phyloP scores from a whole-genome alignment of 2,797 vertebrate genomes.

The Orientallactaga sibirica region DNA sequence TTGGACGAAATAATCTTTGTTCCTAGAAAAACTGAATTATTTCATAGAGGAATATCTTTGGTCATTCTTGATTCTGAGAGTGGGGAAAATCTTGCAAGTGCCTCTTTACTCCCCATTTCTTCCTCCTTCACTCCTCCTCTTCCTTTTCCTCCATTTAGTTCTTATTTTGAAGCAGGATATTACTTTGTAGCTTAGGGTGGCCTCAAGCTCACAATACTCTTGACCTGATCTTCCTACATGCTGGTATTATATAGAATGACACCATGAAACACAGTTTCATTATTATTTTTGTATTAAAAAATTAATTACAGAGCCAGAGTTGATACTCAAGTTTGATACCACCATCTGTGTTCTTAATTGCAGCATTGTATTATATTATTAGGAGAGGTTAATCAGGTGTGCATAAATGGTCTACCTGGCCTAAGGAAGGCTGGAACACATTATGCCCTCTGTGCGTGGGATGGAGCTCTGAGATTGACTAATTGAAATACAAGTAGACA shows the following conservation, averaged over 20 bases:
- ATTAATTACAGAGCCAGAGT: background rate
- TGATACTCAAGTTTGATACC: background rate
- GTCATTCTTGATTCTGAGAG: constrained; percentile 45
- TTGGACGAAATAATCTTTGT: constrained; percentile 24
- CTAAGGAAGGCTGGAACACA: background rate
- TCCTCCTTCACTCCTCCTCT: too few species aligned
- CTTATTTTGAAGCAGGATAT: background rate
- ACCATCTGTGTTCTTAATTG: background rate
- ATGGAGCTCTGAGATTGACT: background rate
- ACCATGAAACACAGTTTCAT: background rate
- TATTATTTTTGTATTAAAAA: background rate
- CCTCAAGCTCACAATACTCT: background rate
- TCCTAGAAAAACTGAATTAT: constrained; percentile 34
- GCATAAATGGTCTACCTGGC: background rate
- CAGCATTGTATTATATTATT: too few species aligned
- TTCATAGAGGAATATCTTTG: constrained; percentile 21
- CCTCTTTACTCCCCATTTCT: too few species aligned
- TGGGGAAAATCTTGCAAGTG: background rate
- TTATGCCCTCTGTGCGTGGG: accelerated
- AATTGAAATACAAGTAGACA: background rate
- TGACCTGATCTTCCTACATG: background rate
- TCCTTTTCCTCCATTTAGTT: background rate
- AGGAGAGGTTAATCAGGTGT: too few species aligned
- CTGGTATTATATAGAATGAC: background rate
- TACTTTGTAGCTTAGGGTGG: background rate